phyloP scores from a whole-genome alignment of 2,888 invertebrate species.

The Andrena chrysosceles region DNA sequence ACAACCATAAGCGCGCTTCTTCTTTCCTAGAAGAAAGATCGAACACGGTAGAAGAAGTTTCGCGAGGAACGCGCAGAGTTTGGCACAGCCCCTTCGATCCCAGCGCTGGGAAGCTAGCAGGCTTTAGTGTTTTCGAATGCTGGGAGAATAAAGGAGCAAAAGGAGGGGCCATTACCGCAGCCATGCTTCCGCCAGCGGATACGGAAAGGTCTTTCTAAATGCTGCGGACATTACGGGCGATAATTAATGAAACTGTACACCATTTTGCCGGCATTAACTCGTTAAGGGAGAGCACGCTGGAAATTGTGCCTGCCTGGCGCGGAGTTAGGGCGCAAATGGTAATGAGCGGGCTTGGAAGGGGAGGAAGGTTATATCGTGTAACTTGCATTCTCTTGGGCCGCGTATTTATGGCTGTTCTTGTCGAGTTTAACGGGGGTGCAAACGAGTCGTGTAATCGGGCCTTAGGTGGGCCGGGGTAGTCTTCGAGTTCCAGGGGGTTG shows the following conservation, averaged over 20 bases:
- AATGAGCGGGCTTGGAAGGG: slow-evolving; percentile 21
- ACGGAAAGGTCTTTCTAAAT: slow-evolving; percentile 42
- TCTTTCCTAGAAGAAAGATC: too few species aligned
- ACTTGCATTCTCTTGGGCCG: slow-evolving; percentile 16
- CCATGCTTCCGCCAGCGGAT: slow-evolving; percentile 30
- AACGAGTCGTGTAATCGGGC: background rate
- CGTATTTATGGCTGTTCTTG: slow-evolving; percentile 27
- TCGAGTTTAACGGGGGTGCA: background rate
- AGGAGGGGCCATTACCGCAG: slow-evolving; percentile 33
- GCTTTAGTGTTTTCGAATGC: slow-evolving; percentile 16
- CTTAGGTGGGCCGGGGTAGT: background rate
- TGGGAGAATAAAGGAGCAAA: slow-evolving; percentile 15
- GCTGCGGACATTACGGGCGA: slow-evolving; percentile 30
- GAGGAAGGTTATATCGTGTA: background rate
- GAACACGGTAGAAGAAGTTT: too few species aligned
- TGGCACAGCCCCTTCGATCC: slow-evolving; percentile 3
- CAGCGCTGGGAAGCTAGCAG: background rate
- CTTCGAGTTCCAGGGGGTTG: too few species aligned
- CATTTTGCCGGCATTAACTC: slow-evolving; percentile 37
- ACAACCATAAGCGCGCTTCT: too few species aligned
- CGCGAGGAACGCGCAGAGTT: background rate
- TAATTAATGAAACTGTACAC: slow-evolving; percentile 53
- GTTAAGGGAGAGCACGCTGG: slow-evolving; percentile 22
- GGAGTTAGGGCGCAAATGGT: slow-evolving; percentile 38
- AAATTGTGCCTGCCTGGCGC: slow-evolving; percentile 20